Percentiles rank a stretch among this genome's conserved stretches.
phyloP scores from a whole-genome alignment of 2,113 vertebrate genomes.

The Monopterus albus region DNA sequence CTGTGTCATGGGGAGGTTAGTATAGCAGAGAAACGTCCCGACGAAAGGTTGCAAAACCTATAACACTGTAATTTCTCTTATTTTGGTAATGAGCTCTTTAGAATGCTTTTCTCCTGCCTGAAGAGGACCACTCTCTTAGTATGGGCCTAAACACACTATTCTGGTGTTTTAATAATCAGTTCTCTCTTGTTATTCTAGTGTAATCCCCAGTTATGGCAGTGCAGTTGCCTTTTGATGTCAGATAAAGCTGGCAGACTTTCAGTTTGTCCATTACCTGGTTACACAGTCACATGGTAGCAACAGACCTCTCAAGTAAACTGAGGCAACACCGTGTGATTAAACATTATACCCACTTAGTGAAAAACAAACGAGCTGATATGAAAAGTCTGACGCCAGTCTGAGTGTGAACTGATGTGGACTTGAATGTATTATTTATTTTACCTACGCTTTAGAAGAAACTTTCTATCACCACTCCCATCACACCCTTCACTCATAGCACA shows the following conservation, averaged over 20 bases:
- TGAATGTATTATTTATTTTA: conserved; percentile 59
- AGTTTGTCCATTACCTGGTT: conserved; percentile 58
- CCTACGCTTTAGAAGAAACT: conserved; percentile 39
- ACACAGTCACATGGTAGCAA: conserved; percentile 45
- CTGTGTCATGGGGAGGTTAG: too few species aligned
- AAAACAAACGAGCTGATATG: conserved; percentile 47
- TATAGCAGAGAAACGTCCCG: too few species aligned
- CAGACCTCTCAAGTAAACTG: conserved; percentile 16
- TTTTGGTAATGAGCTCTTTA: neutral
- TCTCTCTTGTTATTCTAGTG: conserved; percentile 19
- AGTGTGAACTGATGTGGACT: conserved; percentile 30
- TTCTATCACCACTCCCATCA: conserved; percentile 51
- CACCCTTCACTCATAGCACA: conserved; percentile 47
- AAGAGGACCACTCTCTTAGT: neutral
- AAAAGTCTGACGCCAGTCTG: conserved; percentile 26
- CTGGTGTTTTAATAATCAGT: conserved; percentile 14
- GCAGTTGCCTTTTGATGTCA: conserved; percentile 14
- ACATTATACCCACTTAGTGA: conserved; percentile 25
- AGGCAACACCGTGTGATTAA: conserved; percentile 24
- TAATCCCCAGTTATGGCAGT: neutral
- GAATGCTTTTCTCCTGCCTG: neutral
- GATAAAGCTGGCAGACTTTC: conserved; percentile 37
- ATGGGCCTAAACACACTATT: neutral
- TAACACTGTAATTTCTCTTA: neutral
- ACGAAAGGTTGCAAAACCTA: neutral